Conservation (phyloP, 2,888 invertebrate species). For the Eilema sororculum region DNA sequence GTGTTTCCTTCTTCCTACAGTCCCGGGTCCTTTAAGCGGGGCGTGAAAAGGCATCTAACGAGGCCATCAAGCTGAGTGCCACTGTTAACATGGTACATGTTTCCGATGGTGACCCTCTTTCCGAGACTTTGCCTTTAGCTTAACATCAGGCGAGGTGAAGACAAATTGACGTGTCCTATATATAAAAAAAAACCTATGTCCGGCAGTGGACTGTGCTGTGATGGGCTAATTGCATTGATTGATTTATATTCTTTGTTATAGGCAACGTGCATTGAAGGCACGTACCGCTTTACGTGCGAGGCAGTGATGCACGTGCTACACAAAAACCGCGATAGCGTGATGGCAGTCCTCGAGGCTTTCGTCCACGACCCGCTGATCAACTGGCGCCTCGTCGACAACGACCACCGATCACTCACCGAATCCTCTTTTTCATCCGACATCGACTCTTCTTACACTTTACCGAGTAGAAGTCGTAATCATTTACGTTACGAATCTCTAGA, state of each 20-base stretch:
- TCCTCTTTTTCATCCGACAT: conserved; percentile 80
- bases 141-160: too few relatives aligned
- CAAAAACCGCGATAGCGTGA: conserved; percentile 97
- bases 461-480: conserved; percentile 75
- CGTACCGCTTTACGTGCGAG: conserved; percentile 97
- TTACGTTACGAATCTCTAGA: conserved; percentile 78
- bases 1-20: too few relatives aligned
- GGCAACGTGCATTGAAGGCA: conserved; percentile 99
- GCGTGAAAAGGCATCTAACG: too few relatives aligned
- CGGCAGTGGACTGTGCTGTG: too few relatives aligned
- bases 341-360: conserved; percentile 99
- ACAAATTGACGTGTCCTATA: too few relatives aligned
- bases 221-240: too few relatives aligned
- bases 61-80: too few relatives aligned
- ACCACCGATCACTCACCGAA: conserved; percentile 74
- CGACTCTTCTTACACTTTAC: conserved; percentile 75
- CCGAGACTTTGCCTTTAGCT: too few relatives aligned
- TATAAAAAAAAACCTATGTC: too few relatives aligned
- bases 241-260: conserved; percentile 41
- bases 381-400: conserved; percentile 92
- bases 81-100: too few relatives aligned
- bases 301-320: conserved; percentile 97
- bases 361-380: conserved; percentile 99
- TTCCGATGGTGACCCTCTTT: too few relatives aligned
- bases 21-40: too few relatives aligned